phyloP scores from a whole-genome alignment of 37 sponge, comb jelly and placozoan species.

The Tethya wilhelma region DNA sequence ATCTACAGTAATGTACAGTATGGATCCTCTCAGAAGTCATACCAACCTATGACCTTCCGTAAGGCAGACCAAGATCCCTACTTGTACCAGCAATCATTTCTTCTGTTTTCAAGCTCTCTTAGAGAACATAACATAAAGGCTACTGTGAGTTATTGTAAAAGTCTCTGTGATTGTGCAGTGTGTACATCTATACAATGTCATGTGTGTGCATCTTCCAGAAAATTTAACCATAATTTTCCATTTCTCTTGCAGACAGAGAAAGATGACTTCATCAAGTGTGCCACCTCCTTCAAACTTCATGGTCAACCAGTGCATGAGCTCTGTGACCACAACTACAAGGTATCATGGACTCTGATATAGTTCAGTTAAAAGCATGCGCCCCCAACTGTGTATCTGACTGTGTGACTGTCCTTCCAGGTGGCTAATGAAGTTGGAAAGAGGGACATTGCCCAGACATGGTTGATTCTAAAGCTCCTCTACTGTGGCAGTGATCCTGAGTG shows the following conservation, averaged over 20 bases:
- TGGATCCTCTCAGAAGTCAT: constrained; percentile 27
- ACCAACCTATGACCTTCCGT: constrained; percentile 46
- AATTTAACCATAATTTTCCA: too few species aligned
- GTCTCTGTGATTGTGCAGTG: background rate
- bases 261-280: constrained; percentile 44
- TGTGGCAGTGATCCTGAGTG: constrained; percentile 56
- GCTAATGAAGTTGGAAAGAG: constrained; percentile 22
- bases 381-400: background rate
- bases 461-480: constrained; percentile 69
- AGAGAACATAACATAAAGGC: constrained; percentile 25
- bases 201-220: too few species aligned
- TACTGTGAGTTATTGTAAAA: background rate
- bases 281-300: constrained; percentile 50
- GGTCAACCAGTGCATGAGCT: constrained; percentile 72
- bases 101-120: constrained; percentile 45
- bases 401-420: constrained; percentile 19
- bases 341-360: background rate
- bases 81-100: constrained; percentile 58
- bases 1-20: background rate
- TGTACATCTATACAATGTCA: too few species aligned
- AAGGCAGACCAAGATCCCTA: constrained; percentile 44
- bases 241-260: background rate
- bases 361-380: background rate
- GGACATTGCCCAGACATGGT: constrained; percentile 65
- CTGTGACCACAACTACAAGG: constrained; percentile 85